Percentiles rank a stretch among this genome's conserved stretches.
phyloP scores from a whole-genome alignment of 2,113 vertebrate species.

The Pluvialis apricaria region DNA sequence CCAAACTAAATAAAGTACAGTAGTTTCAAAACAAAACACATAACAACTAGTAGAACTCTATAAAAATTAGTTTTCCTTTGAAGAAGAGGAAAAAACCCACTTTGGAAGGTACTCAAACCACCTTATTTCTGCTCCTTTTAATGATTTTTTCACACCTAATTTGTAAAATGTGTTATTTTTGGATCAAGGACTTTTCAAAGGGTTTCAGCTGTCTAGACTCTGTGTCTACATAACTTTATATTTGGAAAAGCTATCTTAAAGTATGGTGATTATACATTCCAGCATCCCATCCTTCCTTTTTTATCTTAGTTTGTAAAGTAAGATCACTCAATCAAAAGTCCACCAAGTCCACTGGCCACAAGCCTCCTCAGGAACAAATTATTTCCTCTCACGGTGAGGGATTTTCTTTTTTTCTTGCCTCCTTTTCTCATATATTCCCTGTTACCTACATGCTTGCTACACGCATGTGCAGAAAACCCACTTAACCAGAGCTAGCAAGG shows the following conservation, averaged over 20 bases:
- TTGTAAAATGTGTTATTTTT: neutral
- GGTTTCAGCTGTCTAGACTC: neutral
- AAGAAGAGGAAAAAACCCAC: neutral
- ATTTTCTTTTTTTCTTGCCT: neutral
- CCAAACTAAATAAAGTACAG: neutral
- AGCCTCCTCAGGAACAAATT: neutral
- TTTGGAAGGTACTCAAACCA: neutral
- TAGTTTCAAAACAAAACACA: neutral
- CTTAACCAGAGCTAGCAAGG: neutral
- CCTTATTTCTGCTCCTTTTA: neutral
- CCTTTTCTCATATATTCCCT: neutral
- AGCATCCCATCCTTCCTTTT: neutral
- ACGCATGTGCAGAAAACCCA: neutral
- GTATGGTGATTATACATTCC: neutral
- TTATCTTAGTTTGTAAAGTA: neutral
- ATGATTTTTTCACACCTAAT: neutral
- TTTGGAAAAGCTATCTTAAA: neutral
- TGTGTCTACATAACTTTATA: neutral
- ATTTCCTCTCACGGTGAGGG: neutral
- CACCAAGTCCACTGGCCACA: neutral
- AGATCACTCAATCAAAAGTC: neutral
- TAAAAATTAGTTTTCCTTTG: neutral
- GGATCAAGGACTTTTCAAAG: neutral
- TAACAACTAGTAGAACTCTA: neutral
- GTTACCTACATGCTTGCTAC: neutral